These are phyloP conservation scores for Australoheros facetus DNA, from an alignment of 2,797 vertebrate species.

Conservation along the genomic window DNA sequence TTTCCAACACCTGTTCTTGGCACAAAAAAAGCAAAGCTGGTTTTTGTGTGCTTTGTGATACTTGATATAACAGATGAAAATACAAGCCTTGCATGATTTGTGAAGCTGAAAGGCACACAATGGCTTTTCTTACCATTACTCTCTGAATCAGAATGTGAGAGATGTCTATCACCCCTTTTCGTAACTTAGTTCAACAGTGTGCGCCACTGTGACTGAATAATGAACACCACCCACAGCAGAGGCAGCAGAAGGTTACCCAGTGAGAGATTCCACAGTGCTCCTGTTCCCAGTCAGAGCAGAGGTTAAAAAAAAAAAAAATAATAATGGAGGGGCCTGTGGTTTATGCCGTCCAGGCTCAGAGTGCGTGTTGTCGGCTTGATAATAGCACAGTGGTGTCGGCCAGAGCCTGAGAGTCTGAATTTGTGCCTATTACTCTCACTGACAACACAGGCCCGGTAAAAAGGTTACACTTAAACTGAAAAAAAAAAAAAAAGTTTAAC, in stretches of 20 bases:
- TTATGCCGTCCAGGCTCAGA: conserved; percentile 4
- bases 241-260: conserved; percentile 19
- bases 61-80: background rate
- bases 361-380: conserved; percentile 9
- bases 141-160: background rate
- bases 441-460: conserved; percentile 2
- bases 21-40: background rate
- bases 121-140: background rate
- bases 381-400: background rate
- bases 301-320: conserved; percentile 2
- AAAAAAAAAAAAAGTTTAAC: background rate
- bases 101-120: background rate
- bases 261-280: conserved; percentile 18
- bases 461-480: conserved; percentile 27
- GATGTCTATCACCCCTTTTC: background rate
- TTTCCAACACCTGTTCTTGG: background rate
- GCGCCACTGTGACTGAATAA: background rate
- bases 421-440: conserved; percentile 6
- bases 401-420: conserved; percentile 5
- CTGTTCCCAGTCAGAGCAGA: conserved; percentile 54
- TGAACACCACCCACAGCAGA: background rate
- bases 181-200: conserved; percentile 1
- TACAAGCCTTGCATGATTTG: background rate
- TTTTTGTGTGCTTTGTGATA: background rate
- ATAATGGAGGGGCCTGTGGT: background rate